Percentiles rank a stretch among this genome's conserved stretches.
phyloP scores from a whole-genome alignment of 2,888 invertebrate species.

The Tanaodytes sp. region DNA sequence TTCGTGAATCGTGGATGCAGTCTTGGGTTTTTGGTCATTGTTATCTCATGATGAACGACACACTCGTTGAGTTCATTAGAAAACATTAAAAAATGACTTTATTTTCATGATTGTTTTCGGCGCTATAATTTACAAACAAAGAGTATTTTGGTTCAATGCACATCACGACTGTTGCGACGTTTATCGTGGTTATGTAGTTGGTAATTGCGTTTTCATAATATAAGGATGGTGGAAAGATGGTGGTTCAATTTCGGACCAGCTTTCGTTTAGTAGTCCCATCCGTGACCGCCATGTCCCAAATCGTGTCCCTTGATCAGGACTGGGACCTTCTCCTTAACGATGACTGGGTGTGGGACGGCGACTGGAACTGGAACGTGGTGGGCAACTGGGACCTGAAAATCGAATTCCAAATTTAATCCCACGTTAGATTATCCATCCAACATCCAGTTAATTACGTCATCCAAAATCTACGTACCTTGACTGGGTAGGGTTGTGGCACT shows the following conservation, averaged over 20 bases:
- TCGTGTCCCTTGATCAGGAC: constrained; percentile 61
- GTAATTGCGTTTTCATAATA: constrained; percentile 15
- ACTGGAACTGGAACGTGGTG: constrained; percentile 75
- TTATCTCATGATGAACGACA: too few relatives aligned
- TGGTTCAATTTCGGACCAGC: constrained; percentile 16
- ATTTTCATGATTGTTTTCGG: constrained; percentile 63
- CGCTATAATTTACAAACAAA: constrained; percentile 61
- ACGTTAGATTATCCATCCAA: too few relatives aligned
- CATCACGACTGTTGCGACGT: constrained; percentile 56
- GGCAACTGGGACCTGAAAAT: constrained; percentile 68
- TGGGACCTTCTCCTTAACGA: constrained; percentile 72
- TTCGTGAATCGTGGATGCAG: too few relatives aligned
- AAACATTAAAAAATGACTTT: constrained; percentile 69
- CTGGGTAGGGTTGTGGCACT: constrained; percentile 74
- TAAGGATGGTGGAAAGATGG: constrained; percentile 37
- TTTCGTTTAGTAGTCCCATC: constrained; percentile 29
- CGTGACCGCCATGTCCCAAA: constrained; percentile 48
- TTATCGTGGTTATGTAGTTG: constrained; percentile 39
- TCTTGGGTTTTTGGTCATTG: too few relatives aligned
- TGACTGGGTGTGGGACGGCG: constrained; percentile 77
- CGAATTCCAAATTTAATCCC: background rate
- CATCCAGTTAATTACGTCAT: too few relatives aligned
- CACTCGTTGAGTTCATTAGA: too few relatives aligned
- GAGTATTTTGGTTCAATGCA: constrained; percentile 61
- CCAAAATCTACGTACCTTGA: constrained; percentile 71